phyloP scores from a whole-genome alignment of 1,140 invertebrate species.

The Atta colombica region DNA sequence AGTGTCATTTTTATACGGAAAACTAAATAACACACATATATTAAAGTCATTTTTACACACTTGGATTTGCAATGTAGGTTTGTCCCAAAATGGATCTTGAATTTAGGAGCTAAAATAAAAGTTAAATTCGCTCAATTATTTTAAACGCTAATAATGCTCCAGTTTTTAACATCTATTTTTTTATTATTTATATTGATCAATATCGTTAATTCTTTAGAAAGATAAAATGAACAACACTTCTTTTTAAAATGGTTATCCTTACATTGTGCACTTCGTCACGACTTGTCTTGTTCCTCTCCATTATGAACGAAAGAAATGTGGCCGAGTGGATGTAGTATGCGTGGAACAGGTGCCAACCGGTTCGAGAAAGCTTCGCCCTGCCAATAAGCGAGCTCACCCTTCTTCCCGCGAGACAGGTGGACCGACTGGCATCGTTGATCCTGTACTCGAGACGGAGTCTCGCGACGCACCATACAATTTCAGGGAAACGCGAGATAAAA shows the following conservation, averaged over 20 bases:
- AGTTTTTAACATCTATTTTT: neutral
- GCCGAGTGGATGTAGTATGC: conserved; percentile 64
- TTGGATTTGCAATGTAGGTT: too few relatives aligned
- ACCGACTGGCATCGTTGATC: conserved; percentile 46
- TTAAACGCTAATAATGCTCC: neutral
- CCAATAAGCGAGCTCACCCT: conserved; percentile 64
- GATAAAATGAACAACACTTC: conserved; percentile 23
- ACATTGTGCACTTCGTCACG: conserved; percentile 20
- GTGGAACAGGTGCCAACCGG: conserved; percentile 75
- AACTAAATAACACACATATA: too few relatives aligned
- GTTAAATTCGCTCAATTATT: neutral
- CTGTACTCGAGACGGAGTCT: conserved; percentile 27
- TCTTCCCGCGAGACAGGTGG: conserved; percentile 60
- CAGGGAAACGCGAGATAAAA: conserved; percentile 23
- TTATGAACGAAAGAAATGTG: conserved; percentile 67
- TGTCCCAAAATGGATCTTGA: neutral
- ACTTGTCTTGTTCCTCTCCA: conserved; percentile 50
- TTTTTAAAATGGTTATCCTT: conserved; percentile 35
- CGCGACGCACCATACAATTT: conserved; percentile 22
- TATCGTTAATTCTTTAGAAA: neutral
- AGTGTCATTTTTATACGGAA: too few relatives aligned
- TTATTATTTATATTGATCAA: neutral
- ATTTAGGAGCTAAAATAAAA: neutral
- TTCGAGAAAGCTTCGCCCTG: conserved; percentile 72
- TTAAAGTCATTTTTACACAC: too few relatives aligned